phyloP scores from a whole-genome alignment of 2,888 invertebrate genomes.

The Magallana nippona region DNA sequence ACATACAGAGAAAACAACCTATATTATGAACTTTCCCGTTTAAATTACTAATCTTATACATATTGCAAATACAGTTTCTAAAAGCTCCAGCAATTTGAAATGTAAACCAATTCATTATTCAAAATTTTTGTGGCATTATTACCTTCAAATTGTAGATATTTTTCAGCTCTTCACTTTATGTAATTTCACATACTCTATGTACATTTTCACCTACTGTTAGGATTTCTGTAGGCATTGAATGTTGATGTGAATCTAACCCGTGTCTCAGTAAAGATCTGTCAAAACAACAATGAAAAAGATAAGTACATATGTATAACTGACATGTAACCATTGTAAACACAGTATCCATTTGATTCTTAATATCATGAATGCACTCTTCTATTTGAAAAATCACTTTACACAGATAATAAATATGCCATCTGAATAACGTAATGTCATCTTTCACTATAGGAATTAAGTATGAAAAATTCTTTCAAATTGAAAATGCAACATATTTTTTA shows the following conservation, averaged over 20 bases:
- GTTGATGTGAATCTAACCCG: background rate
- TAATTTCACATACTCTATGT: background rate
- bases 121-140: background rate
- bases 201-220: background rate
- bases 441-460: too few species aligned
- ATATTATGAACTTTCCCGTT: background rate
- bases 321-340: background rate
- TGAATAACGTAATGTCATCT: background rate
- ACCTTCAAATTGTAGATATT: slow-evolving; percentile 6
- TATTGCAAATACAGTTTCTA: slow-evolving; percentile 6
- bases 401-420: background rate
- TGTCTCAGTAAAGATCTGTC: background rate
- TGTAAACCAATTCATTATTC: background rate
- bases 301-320: background rate
- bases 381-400: background rate
- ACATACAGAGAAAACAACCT: too few species aligned
- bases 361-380: background rate
- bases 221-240: background rate
- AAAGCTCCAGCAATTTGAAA: background rate
- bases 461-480: too few species aligned
- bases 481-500: too few species aligned
- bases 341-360: background rate
- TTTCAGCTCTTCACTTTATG: background rate
- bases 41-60: background rate
- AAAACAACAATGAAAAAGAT: background rate